These are phyloP conservation scores for Punctoribates punctum DNA, from an alignment of 2,888 invertebrate genomes.

Conservation along the genomic window DNA sequence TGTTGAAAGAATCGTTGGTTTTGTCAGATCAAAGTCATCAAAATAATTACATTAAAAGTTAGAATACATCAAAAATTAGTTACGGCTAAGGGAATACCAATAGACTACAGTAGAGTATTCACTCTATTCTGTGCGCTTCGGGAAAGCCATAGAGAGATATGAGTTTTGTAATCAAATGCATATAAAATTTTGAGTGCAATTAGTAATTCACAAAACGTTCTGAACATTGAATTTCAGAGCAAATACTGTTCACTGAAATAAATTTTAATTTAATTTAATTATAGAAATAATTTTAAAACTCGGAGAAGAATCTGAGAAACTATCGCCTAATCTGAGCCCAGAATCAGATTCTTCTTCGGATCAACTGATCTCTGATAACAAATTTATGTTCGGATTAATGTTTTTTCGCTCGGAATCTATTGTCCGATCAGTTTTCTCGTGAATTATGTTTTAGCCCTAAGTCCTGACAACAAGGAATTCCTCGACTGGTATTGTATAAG, in stretches of 20 bases:
- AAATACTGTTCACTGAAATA: not conserved
- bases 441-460: too few species aligned
- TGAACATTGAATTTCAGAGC: not conserved
- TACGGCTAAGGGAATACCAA: not conserved
- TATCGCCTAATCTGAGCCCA: too few species aligned
- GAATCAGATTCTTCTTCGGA: too few species aligned
- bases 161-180: not conserved
- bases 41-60: not conserved
- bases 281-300: too few species aligned
- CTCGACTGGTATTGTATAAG: not conserved
- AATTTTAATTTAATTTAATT: not conserved
- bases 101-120: too few species aligned
- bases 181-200: not conserved
- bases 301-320: too few species aligned
- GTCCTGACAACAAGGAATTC: not conserved
- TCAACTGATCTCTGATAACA: too few species aligned
- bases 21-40: too few species aligned
- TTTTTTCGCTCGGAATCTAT: not conserved
- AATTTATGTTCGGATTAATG: not conserved
- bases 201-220: constrained; percentile 10
- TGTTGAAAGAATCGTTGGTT: not conserved
- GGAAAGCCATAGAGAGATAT: not conserved
- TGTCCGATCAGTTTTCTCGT: not conserved
- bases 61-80: constrained; percentile 9
- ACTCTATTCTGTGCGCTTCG: not conserved